Base-by-base conservation (phyloP, 2,113 vertebrate species). In the Osmerus mordax region DNA sequence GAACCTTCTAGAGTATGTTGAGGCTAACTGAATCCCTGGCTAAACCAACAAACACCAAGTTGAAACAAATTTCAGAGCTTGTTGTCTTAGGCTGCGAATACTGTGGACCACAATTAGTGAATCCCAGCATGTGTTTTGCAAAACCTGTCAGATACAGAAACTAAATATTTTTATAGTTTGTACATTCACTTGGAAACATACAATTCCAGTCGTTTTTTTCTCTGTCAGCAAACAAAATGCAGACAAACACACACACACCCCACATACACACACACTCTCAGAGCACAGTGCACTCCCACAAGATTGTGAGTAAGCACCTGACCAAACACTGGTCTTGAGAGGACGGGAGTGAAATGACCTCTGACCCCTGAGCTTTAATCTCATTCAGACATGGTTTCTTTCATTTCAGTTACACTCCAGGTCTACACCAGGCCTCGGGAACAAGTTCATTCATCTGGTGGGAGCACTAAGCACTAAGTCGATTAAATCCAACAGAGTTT, bases 11-110 rank as follows among this genome's bases (percentile, higher is more conserved):
- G 60, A 78, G 73, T 74, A 75, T 76, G 77, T 79, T 76, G 78
- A 81, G 82, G 62, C 70, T 80, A 81, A 83, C 77, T 41, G 72
- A 70, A 68, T 85, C 73, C 71, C 59, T 16, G 12, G 83, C 80
- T 84, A 76, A 78, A 87, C 81, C 86, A 88, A 89, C 84, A 90
- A 87, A 86, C 53, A 78, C 69, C 67, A 76, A 75, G 65, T 73
- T 87, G 69, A 80, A 80, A 78, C 77, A 81, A 83, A 84, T 84
- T 69, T 21, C 29, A 2, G 71, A 71, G 71, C 13, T 56, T 89
- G 86, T 88, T 89, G 72, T 89, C 74, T 82, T 81, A 81, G 84
- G 84, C 81, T 84, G 79, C 66, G 25, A 63, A 71, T 64, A 67
- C 77, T 70, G 78, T 51, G 65, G 71, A 73, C 65, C 69, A 73